Percentiles rank a stretch among this genome's conserved stretches.
Conservation (phyloP, 2,113 vertebrate genomes). For the Noctilio leporinus region DNA sequence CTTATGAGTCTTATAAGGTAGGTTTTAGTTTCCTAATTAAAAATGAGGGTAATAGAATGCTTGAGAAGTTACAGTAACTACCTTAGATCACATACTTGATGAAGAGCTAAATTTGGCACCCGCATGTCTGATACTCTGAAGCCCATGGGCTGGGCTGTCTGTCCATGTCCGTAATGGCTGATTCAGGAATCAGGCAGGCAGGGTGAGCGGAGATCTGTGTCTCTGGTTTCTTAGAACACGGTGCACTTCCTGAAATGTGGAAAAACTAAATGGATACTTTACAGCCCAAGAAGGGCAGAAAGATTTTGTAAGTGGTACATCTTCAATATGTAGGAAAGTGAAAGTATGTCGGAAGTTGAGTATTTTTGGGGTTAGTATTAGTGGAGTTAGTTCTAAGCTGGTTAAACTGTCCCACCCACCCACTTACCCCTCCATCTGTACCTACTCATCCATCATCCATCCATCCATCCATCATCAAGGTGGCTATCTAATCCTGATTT, state of each 20-base stretch:
- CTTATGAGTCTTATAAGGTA: not conserved
- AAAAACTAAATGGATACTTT: not conserved
- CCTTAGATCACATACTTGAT: not conserved
- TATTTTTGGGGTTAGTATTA: not conserved
- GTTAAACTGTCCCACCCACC: not conserved
- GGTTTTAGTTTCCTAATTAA: not conserved
- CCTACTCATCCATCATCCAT: no score
- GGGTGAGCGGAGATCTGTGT: not conserved
- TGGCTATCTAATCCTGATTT: not conserved
- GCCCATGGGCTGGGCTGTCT: fast-evolving
- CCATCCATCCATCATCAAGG: not conserved
- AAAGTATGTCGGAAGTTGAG: not conserved
- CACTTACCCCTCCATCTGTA: no score
- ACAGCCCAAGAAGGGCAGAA: not conserved
- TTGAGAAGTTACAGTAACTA: not conserved
- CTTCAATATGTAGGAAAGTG: not conserved
- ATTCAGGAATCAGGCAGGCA: fast-evolving
- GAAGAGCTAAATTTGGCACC: not conserved
- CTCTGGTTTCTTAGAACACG: not conserved
- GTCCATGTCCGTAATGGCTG: not conserved
- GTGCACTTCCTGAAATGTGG: not conserved
- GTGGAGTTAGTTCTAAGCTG: not conserved
- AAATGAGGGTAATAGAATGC: not conserved
- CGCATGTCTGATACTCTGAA: not conserved
- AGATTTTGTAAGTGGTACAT: not conserved